Conservation (phyloP, 2,113 vertebrate species). For the Platichthys flesus region DNA sequence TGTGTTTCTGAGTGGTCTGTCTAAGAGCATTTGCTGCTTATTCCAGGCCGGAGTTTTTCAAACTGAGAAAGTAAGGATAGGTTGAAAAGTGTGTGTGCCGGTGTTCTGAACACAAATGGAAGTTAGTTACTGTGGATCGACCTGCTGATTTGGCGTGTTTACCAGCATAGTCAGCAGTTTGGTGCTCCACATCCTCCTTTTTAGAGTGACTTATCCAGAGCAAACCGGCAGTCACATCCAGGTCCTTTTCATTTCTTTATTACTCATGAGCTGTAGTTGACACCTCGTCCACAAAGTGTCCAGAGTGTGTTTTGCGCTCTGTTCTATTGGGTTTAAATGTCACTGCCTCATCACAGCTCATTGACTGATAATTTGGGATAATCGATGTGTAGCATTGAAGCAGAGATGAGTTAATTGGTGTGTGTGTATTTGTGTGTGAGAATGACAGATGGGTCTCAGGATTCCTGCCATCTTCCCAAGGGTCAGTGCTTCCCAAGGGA, state of each 20-base stretch:
- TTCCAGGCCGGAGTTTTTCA: too few relatives aligned
- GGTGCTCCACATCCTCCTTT: neutral
- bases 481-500: slow-evolving; percentile 36
- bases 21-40: too few relatives aligned
- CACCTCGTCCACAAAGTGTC: neutral
- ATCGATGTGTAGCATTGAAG: neutral
- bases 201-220: neutral
- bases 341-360: slow-evolving; percentile 17
- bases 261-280: neutral
- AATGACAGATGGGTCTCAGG: slow-evolving; percentile 46
- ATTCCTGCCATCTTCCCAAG: slow-evolving; percentile 29
- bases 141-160: neutral
- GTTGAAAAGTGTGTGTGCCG: neutral
- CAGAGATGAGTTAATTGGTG: neutral
- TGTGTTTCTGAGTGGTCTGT: neutral
- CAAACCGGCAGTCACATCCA: neutral
- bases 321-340: slow-evolving; percentile 33
- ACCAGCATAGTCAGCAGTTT: neutral
- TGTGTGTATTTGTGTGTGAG: slow-evolving; percentile 18
- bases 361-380: slow-evolving; percentile 26
- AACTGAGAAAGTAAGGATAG: neutral
- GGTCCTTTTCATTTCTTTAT: neutral
- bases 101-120: neutral
- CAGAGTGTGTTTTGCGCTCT: neutral
- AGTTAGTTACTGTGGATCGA: neutral